phyloP scores from a whole-genome alignment of 2,113 vertebrate species.

The Cairina moschata region DNA sequence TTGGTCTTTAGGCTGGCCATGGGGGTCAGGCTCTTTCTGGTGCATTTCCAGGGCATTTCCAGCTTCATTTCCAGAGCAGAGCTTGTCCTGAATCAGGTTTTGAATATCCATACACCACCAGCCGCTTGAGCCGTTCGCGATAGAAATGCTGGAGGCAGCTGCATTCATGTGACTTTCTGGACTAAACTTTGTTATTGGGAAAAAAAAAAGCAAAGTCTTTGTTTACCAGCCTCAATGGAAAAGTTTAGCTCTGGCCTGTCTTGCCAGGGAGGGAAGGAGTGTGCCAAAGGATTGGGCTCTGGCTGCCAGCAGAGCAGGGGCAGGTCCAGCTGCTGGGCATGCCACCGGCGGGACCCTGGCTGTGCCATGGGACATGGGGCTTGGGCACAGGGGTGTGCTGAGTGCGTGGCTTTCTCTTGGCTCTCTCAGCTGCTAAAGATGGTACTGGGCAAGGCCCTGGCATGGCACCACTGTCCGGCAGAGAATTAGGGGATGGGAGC shows the following conservation, averaged over 20 bases:
- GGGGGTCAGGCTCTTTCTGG: not conserved
- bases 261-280: slow-evolving; percentile 42
- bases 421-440: not conserved
- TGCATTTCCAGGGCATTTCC: not conserved
- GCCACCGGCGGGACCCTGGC: not conserved
- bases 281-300: slow-evolving; percentile 1
- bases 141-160: slow-evolving; percentile 25
- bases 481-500: not conserved
- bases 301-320: not conserved
- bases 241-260: slow-evolving; percentile 51
- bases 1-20: not conserved
- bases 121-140: not conserved
- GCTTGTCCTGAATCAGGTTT: not conserved
- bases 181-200: slow-evolving; percentile 4
- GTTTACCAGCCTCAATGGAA: slow-evolving; percentile 58
- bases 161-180: slow-evolving; percentile 12
- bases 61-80: not conserved
- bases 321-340: not conserved
- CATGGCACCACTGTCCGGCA: not conserved
- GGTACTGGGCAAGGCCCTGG: not conserved
- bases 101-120: not conserved
- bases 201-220: slow-evolving; percentile 50
- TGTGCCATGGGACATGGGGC: not conserved
- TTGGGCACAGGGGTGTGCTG: not conserved
- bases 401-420: not conserved